Base-by-base conservation (phyloP, 2,113 vertebrate genomes). In the Steatornis caripensis region DNA sequence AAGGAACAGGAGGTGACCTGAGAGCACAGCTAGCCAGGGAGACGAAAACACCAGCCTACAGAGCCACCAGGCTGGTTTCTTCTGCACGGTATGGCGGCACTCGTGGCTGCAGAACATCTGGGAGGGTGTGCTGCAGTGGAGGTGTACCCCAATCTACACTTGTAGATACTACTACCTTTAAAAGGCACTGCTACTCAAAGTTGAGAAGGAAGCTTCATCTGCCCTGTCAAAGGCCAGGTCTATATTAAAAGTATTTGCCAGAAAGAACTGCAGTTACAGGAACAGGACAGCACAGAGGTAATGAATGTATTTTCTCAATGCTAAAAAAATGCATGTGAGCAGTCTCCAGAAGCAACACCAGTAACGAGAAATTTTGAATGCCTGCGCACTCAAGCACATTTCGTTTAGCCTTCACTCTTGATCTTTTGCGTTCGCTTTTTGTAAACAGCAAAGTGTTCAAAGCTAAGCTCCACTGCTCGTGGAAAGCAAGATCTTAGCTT, bases 361-460 rank as follows among this genome's bases (percentile, higher is more conserved):
- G 45, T 64, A 93, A 72, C 29, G 39, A 86, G 72, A 55, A 89
- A 90, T 75, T 96, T 72, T 75, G 48, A 78, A 57, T 71, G 69
- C 76, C 69, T 87, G 41, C 70, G 53, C 55, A 72, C 54, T 84
- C 4, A 1, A 91, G 45, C 58, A 68, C 41, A 37, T 95, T 96
- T 92, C 80, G 81, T 94, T 71, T 49, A 84, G 76, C 65, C 70
- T 75, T 92, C 53, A 7, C 53, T 93, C 84, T 78, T 84, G 68
- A 90, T 90, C 69, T 84, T 75, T 86, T 81, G 15, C 89, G 72
- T 89, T 89, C 24, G 2, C 29, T 60, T 90, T 84, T 72, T 94
- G 72, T 78, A 76, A 97, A 84, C 55, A 95, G 36, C 32, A 27
- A 86, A 83, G 46, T 26, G 15, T 94, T 97, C 83, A 93, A 90